These are phyloP conservation scores for Himalopsyche tibetana DNA, from an alignment of 2,888 invertebrate genomes.

Conservation along the genomic window DNA sequence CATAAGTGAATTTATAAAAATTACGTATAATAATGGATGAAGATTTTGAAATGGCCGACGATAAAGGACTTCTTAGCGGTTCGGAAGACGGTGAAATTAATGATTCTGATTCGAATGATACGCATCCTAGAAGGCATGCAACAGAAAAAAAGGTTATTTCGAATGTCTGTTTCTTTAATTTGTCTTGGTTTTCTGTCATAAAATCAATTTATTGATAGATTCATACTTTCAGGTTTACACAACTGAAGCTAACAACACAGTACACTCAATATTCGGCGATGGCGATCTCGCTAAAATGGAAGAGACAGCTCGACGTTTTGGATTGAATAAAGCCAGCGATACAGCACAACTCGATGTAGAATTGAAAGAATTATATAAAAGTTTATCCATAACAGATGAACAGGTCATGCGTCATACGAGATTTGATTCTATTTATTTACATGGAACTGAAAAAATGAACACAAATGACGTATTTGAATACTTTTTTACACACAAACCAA, in stretches of 20 bases:
- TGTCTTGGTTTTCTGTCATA: no score
- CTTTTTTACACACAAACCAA: conserved; percentile 86
- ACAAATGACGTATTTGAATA: conserved; percentile 88
- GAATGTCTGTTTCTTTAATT: not conserved
- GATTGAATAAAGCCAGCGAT: conserved; percentile 53
- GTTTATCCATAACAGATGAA: conserved; percentile 75
- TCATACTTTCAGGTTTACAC: not conserved
- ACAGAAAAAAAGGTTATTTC: not conserved
- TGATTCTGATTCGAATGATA: conserved; percentile 56
- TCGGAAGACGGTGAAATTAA: conserved; percentile 61
- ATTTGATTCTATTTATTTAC: conserved; percentile 85
- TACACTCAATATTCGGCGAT: conserved; percentile 58
- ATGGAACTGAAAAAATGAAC: conserved; percentile 85
- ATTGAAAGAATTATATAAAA: conserved; percentile 74
- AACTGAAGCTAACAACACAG: not conserved
- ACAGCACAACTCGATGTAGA: conserved; percentile 68
- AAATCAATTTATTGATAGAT: no score
- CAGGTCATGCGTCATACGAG: conserved; percentile 78
- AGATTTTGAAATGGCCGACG: conserved; percentile 52
- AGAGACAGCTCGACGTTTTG: conserved; percentile 57
- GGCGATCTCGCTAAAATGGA: conserved; percentile 57
- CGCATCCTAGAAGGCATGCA: conserved; percentile 12
- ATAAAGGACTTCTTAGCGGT: conserved; percentile 48
- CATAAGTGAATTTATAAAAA: not conserved
- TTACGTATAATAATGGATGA: not conserved